These are phyloP conservation scores for Helleia helle DNA, from an alignment of 2,888 invertebrate genomes.

Conservation along the genomic window DNA sequence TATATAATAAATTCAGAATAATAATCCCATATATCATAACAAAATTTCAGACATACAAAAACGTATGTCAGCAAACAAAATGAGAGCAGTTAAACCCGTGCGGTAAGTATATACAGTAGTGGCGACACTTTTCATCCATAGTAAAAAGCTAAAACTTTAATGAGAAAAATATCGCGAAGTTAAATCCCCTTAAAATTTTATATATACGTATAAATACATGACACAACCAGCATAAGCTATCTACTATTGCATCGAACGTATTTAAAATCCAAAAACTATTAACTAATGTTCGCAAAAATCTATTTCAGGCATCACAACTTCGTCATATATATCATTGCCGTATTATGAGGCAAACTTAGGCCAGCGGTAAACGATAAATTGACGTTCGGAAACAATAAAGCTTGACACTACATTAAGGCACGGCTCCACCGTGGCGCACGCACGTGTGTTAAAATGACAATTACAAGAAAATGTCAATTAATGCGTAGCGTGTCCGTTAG, in stretches of 20 bases:
- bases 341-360: no score
- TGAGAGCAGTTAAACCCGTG: slow-evolving; percentile 1
- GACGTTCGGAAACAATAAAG: slow-evolving; percentile 1
- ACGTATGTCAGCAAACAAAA: no score
- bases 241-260: no score
- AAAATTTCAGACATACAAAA: neutral
- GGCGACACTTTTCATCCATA: slow-evolving; percentile 10
- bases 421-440: no score
- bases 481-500: no score
- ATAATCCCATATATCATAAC: neutral
- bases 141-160: neutral
- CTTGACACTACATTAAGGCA: slow-evolving; percentile 10
- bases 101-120: slow-evolving; percentile 10
- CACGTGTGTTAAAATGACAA: no score
- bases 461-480: no score
- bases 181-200: neutral
- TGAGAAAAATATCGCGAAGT: neutral
- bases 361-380: neutral
- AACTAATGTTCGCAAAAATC: no score
- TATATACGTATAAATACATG: neutral
- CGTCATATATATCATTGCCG: no score
- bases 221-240: neutral
- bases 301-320: no score
- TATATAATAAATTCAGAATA: neutral
- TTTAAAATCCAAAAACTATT: no score